Percentiles rank a stretch among this genome's conserved stretches.
These are phyloP conservation scores for Solenopsis invicta DNA, from an alignment of 1,140 invertebrate species.

Conservation along the genomic window DNA sequence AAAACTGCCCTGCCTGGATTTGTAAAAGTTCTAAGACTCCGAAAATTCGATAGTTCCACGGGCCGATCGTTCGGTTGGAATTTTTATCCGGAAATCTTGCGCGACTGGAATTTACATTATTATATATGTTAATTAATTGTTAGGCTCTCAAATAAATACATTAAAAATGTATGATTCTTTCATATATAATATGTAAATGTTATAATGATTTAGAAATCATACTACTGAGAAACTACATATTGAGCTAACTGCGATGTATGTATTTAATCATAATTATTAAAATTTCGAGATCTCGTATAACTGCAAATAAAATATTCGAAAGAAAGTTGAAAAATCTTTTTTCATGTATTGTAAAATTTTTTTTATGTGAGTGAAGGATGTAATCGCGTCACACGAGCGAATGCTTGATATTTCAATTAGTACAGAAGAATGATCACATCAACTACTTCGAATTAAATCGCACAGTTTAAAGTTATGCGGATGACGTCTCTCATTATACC, in stretches of 20 bases:
- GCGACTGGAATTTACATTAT: not conserved
- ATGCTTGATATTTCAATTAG: conserved; percentile 32
- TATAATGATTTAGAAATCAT: not conserved
- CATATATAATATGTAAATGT: not conserved
- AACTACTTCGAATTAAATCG: conserved; percentile 23
- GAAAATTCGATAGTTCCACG: conserved; percentile 17
- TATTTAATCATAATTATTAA: not conserved
- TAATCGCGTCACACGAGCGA: not conserved
- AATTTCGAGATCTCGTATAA: not conserved
- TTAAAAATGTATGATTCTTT: not conserved
- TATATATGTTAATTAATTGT: conserved; percentile 12
- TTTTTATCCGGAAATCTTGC: not conserved
- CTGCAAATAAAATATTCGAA: not conserved
- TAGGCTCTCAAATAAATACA: not conserved
- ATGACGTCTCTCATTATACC: conserved; percentile 60
- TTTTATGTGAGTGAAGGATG: not conserved
- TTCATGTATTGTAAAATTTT: not conserved
- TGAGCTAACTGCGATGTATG: no score
- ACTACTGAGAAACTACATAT: not conserved
- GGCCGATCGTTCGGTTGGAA: not conserved
- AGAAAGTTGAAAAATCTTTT: not conserved
- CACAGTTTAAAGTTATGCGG: conserved; percentile 66
- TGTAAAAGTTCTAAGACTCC: conserved; percentile 29
- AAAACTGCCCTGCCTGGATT: conserved; percentile 31
- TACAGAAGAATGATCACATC: conserved; percentile 20